These are phyloP conservation scores for rat (Rattus norvegicus) DNA, from an alignment of 2,113 vertebrate species.

Conservation along the genomic window GRCr8 NC_086026.1:118411001-118411500, in stretches of 20 bases:
- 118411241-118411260: conserved; percentile 95
- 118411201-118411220: conserved; percentile 96
- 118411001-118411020: conserved; percentile 98
- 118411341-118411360: conserved; percentile 98
- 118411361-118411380: conserved; percentile 96
- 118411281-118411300: conserved; percentile 98
- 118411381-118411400: conserved; percentile 97
- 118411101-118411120: conserved; percentile 95
- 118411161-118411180: conserved; percentile 97
- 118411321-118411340: conserved; percentile 98
- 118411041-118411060: conserved; percentile 95
- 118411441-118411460: conserved; percentile 95
- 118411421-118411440: conserved; percentile 96
- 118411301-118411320: conserved; percentile 96
- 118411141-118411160: conserved; percentile 98
- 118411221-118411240: conserved; percentile 96
- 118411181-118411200: conserved; percentile 96
- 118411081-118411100: conserved; percentile 95
- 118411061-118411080: conserved; percentile 94
- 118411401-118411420: conserved; percentile 98
- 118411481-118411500: conserved; percentile 96
- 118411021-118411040: conserved; percentile 99
- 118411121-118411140: conserved; percentile 96
- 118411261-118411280: conserved; percentile 96
- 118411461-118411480: conserved; percentile 91